Base-by-base conservation (phyloP, 2,888 invertebrate genomes). In the Eupithecia pulchellata region DNA sequence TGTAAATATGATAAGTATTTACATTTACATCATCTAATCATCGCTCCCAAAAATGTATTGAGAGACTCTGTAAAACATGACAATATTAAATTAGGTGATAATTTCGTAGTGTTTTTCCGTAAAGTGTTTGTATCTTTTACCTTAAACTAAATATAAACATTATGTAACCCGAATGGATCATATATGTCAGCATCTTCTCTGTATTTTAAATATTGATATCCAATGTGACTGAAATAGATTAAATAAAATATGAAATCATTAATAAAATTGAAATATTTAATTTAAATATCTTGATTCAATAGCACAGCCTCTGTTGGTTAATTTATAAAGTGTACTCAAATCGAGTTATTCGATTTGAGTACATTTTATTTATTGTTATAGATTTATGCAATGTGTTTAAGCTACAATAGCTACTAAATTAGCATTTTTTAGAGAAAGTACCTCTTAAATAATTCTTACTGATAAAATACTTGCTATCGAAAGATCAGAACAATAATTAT, bases 201-300 rank as follows among this genome's bases (percentile, higher is more conserved):
- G 32, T 20, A 30, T 30, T 60, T 30, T 60, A 30, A 60, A 60
- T 60, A 60, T 32, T 60, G 11, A 60, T 60, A n/a, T 32, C 29
- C 9, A 30, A 60, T 30, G 8, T 60, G 58, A 60, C 58, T 60
- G 58, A 60, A 32, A 30, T 60, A 30, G 32, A 30, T 58, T 60
- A n/a, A 60, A 60, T 60, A 32, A 32, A 60, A 32, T 60, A 60
- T 30, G n/a, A 11, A 60, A 32, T 60, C 58, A 20, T 30, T 30
- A 60, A 60, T 60, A 29, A 60, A 60, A 20, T n/a, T 58, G 58
- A 30, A 17, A 11, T 20, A 4, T 14, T 29, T 30, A 29, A 0
- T 17, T 29, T 1, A 57, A 13, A 27, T 57, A 30, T 27, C n/a
- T 42, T 42, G 42, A 8, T 42, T 42, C 4, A 42, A n/a, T 42